Base-by-base conservation (phyloP, 2,113 vertebrate genomes). In the Phaethornis superciliosus region DNA sequence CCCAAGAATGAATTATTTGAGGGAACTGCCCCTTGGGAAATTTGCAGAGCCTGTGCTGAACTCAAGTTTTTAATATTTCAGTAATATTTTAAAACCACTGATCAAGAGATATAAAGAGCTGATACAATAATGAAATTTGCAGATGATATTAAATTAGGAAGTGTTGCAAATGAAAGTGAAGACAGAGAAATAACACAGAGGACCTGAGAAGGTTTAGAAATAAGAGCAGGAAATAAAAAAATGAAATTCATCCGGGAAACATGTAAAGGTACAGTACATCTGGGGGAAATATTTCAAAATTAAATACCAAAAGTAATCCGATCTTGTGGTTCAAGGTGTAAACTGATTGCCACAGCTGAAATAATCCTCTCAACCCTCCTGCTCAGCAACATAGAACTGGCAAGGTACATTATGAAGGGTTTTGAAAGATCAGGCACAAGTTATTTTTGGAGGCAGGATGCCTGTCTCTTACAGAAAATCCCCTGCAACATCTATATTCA, bases 271-370 rank as follows among this genome's bases (percentile, higher is more conserved):
- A 95, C 49, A 1, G 8, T 86, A 93, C 95, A 91, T 92, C 78
- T 94, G 95, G 88, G 94, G 90, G 18, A 97, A 94, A 94, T 96
- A 94, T 95, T 95, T 96, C 69, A 94, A 94, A 95, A 94, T 96
- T 94, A 96, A 97, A 95, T 84, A 96, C 87, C 85, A 94, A 93
- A 90, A 71, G 79, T 96, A 95, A 96, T 94, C 88, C 5, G 20
- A 95, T 94, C 90, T 79, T 65, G 88, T 89, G 90, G 81, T 79
- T 91, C 63, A 95, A 94, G 81, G 95, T 96, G 94, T 86, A 90
- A 97, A 94, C 80, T 80, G 89, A 95, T 96, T 88, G 90, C 88
- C 82, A 94, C 82, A 95, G 93, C 85, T 88, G 94, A 96, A 97
- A 91, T 94, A 92, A 95, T 94, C 92, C 93, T 81, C 91, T 80